Base-by-base conservation (phyloP, 2,888 invertebrate species). In the Drosophila ochracea region DNA sequence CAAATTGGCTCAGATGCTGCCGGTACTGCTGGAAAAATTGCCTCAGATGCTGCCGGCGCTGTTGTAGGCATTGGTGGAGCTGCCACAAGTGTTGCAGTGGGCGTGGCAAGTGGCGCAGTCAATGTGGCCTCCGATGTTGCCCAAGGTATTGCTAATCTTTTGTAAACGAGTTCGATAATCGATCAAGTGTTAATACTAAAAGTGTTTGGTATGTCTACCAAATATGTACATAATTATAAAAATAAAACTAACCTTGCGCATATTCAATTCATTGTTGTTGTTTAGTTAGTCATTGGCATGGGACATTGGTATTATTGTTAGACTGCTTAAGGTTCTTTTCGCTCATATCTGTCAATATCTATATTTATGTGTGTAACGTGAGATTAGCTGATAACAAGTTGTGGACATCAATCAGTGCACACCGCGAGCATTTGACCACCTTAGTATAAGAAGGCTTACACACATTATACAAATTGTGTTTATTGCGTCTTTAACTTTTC, bases 401-500 rank as follows among this genome's bases (percentile, higher is more conserved):
- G 37, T 10, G 25, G 4, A 72, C 66, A 63, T 78, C 78, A 76
- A 78, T 63, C 62, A 62, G 37, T 21, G 52, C 16, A 1, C 13
- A 58, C 53, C 78, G 60, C n/a, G 39, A 30, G 28, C 1, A 33
- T 31, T 50, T 59, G 50, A 63, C 54, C 54, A 68, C 62, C 68
- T 65, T 50, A 78, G 28, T 25, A n/a, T 57, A 25, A 43, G 13
- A n/a, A 39, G 28, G 47, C 21, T 70, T 47, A 21, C n/a, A 37
- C n/a, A 16, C n/a, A 19, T 69, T 55, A 35, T 11, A 43, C 30
- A 25, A 57, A 28, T 39, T 43, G 28, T 13, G 31, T 49, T 41
- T 70, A 71, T 41, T 71, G n/a, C 70, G 63, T 47, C 37, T 30
- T 47, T 19, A 21, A 5, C 25, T 47, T 47, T 58, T 47, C 2